A percentile compares a stretch with the other conserved stretches of the same genome.
These are phyloP conservation scores for Syngnathus floridae DNA, from an alignment of 2,113 vertebrate species.

Conservation along the genomic window DNA sequence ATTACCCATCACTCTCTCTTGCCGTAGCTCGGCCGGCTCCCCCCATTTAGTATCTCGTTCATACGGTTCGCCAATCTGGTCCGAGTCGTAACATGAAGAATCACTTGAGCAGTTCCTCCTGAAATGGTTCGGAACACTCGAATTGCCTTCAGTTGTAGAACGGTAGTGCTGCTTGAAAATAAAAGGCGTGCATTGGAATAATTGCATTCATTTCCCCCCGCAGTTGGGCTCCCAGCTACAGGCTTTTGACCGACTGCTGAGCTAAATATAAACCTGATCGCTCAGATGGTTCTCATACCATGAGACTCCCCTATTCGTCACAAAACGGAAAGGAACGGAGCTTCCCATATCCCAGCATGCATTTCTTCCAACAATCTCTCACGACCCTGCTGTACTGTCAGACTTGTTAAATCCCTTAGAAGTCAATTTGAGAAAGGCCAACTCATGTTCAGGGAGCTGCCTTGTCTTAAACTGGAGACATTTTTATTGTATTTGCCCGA, in stretches of 20 bases:
- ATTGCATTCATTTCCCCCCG: conserved; percentile 11
- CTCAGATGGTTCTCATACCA: conserved; percentile 41
- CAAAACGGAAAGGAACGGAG: conserved; percentile 10
- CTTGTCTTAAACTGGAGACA: background rate
- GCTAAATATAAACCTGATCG: conserved; percentile 47
- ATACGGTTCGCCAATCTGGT: background rate
- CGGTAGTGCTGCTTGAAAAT: background rate
- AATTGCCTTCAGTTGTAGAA: background rate
- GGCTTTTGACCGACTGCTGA: conserved; percentile 3
- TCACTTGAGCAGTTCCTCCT: background rate
- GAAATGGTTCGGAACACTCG: background rate
- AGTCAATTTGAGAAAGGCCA: conserved; percentile 35
- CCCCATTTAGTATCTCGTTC: background rate
- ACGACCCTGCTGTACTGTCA: background rate
- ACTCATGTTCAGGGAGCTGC: conserved; percentile 31
- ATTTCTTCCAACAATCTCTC: background rate
- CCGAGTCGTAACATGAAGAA: background rate
- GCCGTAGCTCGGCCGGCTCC: conserved; percentile 10
- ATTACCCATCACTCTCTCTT: conserved; percentile 36
- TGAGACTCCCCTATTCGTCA: conserved; percentile 1
- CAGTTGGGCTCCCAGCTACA: conserved; percentile 26
- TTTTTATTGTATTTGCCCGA: background rate
- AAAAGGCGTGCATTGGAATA: background rate
- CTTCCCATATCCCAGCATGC: background rate
- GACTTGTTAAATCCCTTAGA: conserved; percentile 10